Evolutionary conservation across 2,888 invertebrate genomes (phyloP).

Genomic region (Lasiommata megera): DNA sequence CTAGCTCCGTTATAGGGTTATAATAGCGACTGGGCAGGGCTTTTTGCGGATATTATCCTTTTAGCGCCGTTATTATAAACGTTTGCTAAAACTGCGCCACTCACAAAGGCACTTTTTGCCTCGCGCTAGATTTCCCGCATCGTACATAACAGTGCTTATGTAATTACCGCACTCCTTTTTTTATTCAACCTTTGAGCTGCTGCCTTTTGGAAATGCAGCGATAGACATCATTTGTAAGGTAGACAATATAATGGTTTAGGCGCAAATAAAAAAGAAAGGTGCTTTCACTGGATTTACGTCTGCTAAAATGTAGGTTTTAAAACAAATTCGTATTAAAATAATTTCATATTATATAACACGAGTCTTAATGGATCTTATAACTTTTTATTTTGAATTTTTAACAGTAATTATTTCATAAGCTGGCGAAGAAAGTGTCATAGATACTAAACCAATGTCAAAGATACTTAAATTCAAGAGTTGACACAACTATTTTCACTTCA

Average conservation of each 20-base stretch:
- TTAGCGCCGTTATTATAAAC: conserved; percentile 66
- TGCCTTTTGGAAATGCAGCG: conserved; percentile 1
- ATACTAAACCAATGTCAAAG: no score
- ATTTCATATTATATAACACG: no score
- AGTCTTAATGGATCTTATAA: no score
- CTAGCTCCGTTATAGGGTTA: conserved; percentile 59
- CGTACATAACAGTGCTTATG: conserved; percentile 27
- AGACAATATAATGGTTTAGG: not conserved
- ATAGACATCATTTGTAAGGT: not conserved
- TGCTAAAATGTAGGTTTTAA: no score
- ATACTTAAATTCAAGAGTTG: no score
- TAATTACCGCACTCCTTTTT: conserved; percentile 24
- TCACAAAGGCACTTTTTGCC: conserved; percentile 44
- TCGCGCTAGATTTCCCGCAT: conserved; percentile 26
- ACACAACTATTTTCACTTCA: no score
- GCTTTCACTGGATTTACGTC: no score
- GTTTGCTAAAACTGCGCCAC: conserved; percentile 52
- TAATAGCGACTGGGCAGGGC: conserved; percentile 47
- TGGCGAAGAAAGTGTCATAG: no score
- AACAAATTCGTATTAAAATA: no score
- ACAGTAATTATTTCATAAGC: no score
- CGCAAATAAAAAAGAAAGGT: no score
- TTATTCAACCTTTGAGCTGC: conserved; percentile 2
- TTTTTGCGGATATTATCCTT: conserved; percentile 74
- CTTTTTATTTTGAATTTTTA: no score